These are phyloP conservation scores for Agonum fuliginosum DNA, from an alignment of 2,888 invertebrate genomes.

Conservation along the genomic window DNA sequence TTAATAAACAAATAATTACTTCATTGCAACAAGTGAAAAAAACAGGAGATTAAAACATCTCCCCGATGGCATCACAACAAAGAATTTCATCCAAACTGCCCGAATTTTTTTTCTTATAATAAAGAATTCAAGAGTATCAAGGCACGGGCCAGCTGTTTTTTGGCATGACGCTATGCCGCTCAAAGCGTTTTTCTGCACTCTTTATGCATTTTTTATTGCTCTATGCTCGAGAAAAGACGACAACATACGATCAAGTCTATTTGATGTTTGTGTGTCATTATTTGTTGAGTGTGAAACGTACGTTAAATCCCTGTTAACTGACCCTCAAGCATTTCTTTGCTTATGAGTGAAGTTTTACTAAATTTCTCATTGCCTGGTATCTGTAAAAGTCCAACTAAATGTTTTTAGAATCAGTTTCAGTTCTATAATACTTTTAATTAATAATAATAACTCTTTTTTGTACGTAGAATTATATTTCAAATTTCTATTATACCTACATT, in stretches of 20 bases:
- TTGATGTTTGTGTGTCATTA: conserved; percentile 26
- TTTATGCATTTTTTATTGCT: conserved; percentile 44
- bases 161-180: conserved; percentile 33
- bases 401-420: too few species aligned
- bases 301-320: conserved; percentile 18
- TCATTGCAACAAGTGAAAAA: neutral
- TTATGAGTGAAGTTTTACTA: neutral
- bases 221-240: conserved; percentile 26
- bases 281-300: conserved; percentile 33
- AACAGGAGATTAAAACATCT: too few species aligned
- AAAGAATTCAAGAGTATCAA: neutral
- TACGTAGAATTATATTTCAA: neutral
- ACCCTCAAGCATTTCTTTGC: neutral
- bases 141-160: conserved; percentile 26
- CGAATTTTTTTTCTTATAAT: conserved; percentile 3
- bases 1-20: too few species aligned
- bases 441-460: neutral
- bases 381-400: too few species aligned
- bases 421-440: neutral
- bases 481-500: too few species aligned
- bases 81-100: neutral
- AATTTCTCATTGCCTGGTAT: neutral
- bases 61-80: conserved; percentile 12
- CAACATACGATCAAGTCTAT: neutral
- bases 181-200: conserved; percentile 36